Base-by-base conservation (phyloP, 2,888 invertebrate genomes). In the Villa cingulata region DNA sequence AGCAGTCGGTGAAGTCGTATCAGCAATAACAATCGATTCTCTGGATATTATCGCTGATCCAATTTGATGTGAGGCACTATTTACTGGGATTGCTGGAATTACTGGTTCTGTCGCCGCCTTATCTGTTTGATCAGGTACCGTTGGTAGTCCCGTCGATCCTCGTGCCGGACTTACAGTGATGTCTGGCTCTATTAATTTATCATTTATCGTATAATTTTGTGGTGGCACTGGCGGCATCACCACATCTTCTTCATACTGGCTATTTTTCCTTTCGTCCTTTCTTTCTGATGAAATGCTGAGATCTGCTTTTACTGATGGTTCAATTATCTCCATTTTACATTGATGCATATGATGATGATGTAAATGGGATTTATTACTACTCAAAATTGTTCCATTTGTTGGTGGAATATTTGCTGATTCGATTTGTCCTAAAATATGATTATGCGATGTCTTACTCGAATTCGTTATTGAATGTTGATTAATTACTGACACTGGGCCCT, bases 131-230 rank as follows among this genome's bases (percentile, higher is more conserved):
- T 52, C 37, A 56, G 78, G 78, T 12, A 77, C 77, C 1, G 76
- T 74, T 52, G 78, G 80, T 55, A 77, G 76, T 2, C 78, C 80
- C 6, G 78, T 80, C 9, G 80, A 80, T 18, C 81, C 81, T 9
- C 81, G 70, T 4, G 81, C 81, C n/a, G 46, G 81, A 43, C 80
- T 81, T 1, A 81, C 54, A 38, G 57, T 57, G 19, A 58, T 53
- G 51, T 63, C 58, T 10, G 57, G 54, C 14, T 61, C 62, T 29
- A 60, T 51, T 7, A 57, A 40, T 46, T 56, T 55, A 42, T 48
- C 45, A 46, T 54, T 56, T 12, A 54, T 38, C 16, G 51, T 50
- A 41, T 54, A 54, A 16, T 37, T 46, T 10, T 44, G 16, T 29
- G 47, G 43, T 37, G 67, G 65, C 20, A 65, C 66, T 9, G 64